Conservation (phyloP, 2,888 invertebrate species). For the Graphium colonna region DNA sequence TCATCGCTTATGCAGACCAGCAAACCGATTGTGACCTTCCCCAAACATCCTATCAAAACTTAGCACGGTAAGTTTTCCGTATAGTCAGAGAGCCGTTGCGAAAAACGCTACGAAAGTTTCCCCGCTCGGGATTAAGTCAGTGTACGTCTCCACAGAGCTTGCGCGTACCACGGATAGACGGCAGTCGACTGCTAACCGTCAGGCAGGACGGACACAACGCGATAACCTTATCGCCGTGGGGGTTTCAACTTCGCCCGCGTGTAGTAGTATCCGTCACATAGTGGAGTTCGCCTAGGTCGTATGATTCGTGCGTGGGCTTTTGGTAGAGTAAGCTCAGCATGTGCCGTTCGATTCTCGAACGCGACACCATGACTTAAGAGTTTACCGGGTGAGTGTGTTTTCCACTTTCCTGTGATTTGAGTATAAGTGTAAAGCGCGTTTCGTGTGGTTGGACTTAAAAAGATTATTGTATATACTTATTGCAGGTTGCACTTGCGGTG, state of each 20-base stretch:
- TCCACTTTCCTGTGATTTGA: constrained; percentile 49
- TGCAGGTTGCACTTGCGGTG: too few relatives aligned
- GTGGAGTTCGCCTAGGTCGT: background rate
- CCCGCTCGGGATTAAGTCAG: background rate
- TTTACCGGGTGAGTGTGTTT: constrained; percentile 70
- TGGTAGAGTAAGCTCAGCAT: background rate
- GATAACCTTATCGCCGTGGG: background rate
- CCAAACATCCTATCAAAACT: background rate
- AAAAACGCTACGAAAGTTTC: background rate
- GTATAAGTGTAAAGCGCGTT: too few relatives aligned
- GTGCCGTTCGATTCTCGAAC: background rate
- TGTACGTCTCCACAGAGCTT: background rate
- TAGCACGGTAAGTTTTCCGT: background rate
- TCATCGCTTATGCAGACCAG: background rate
- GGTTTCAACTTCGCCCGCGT: background rate
- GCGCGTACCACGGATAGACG: background rate
- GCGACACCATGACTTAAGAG: constrained; percentile 27
- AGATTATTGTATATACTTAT: too few relatives aligned
- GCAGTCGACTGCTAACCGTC: background rate
- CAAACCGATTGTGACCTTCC: background rate
- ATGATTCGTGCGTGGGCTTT: background rate
- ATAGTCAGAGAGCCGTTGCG: background rate
- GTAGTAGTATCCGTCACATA: background rate
- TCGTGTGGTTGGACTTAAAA: too few relatives aligned
- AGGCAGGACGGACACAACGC: background rate